Conservation (phyloP, 2,888 invertebrate genomes). For the Dryocosmus kuriphilus region DNA sequence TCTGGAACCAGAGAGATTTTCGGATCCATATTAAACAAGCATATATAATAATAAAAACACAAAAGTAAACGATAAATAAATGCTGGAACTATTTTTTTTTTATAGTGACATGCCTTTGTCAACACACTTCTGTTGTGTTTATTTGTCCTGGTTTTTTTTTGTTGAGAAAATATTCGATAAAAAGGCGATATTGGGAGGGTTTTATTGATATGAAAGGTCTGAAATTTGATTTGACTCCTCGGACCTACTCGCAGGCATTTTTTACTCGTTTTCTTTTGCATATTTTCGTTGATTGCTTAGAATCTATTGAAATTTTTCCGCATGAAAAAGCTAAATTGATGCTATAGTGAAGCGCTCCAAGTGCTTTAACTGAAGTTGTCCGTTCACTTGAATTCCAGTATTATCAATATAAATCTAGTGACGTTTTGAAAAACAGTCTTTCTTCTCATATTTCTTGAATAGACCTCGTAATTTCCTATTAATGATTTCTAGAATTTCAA, state of each 20-base stretch:
- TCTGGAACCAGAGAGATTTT: background rate
- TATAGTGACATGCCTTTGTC: background rate
- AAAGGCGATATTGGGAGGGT: background rate
- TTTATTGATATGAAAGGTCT: background rate
- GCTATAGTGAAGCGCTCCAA: background rate
- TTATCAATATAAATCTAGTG: background rate
- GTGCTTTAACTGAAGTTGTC: background rate
- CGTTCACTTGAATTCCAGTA: background rate
- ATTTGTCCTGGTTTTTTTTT: background rate
- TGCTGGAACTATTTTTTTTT: background rate
- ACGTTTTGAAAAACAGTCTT: too few relatives aligned
- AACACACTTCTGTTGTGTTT: background rate
- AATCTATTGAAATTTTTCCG: slow-evolving; percentile 11
- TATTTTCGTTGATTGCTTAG: slow-evolving; percentile 6
- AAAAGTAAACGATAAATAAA: background rate
- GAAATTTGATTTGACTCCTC: slow-evolving; percentile 2
- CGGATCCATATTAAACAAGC: background rate
- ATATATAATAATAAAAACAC: background rate
- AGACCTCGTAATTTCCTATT: too few relatives aligned
- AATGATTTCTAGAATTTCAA: too few relatives aligned
- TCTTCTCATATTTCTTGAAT: too few relatives aligned
- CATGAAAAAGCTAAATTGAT: slow-evolving; percentile 4
- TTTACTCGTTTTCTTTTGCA: background rate
- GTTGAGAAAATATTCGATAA: background rate
- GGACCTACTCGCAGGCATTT: background rate